Evolutionary conservation across 1,140 invertebrate genomes (phyloP), one percentile per base, ranked within the genome.

Genomic region (Cephus cinctus): DNA sequence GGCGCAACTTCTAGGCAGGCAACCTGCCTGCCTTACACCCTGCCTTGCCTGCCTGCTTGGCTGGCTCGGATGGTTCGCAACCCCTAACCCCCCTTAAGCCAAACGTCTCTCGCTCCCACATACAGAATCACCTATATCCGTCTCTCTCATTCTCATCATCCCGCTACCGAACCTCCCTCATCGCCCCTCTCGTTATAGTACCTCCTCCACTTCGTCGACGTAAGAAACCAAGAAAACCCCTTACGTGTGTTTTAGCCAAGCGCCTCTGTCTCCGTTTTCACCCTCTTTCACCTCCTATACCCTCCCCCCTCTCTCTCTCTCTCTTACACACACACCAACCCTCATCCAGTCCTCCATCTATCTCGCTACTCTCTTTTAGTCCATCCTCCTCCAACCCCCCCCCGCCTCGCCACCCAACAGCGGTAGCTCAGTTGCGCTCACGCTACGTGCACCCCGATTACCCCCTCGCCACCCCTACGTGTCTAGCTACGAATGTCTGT

Each of bases 141-240:
- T 15, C 57, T 57, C 63, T 51, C 61, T 63, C 54, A 50, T 50
- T 52, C 36, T 35, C 18, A 12, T 12, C 27, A 42, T 22, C 31
- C 6, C 20, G 21, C 31, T 6, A 22, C 22, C 36, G 43, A 45
- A 45, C 16, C 32, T 3, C 3, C 22, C 40, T 40, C 14, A 5
- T 23, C 6, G 22, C n/a, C 22, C 31, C 20, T 15, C 23, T n/a
- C n/a, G n/a, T n/a, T n/a, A n/a, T n/a, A n/a, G n/a, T n/a, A n/a
- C 34, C 21, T 40, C 22, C 36, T 43, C 18, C 41, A 18, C 16
- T 22, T 12, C 25, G 14, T 22, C 25, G 35, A 53, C 51, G 61
- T 73, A 74, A 73, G 71, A 73, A 73, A 74, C 64, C 61, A 63
- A 69, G 69, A 70, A 74, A 74, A 72, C 67, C 71, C n/a, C 68